Conservation (phyloP, 1,140 invertebrate species). For the Drosophila varians region DNA sequence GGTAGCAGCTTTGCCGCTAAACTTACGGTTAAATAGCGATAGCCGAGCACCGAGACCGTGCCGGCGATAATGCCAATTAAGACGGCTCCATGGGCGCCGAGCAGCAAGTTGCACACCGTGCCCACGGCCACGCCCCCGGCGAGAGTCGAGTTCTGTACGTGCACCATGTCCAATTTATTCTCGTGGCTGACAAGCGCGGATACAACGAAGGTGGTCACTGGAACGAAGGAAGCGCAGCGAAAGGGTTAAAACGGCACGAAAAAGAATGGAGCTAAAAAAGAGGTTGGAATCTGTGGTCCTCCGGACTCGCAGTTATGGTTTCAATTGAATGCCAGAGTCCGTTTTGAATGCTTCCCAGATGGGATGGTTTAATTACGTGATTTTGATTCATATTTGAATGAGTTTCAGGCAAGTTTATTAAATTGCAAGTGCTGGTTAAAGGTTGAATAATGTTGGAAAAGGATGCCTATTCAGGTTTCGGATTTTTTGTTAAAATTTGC, state of each 20-base stretch:
- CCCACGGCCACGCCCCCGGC: slow-evolving; percentile 89
- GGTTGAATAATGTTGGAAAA: too few species aligned
- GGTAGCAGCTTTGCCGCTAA: slow-evolving; percentile 27
- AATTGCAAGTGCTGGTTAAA: too few species aligned
- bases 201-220: slow-evolving; percentile 92
- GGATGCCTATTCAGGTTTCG: too few species aligned
- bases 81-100: slow-evolving; percentile 94
- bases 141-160: slow-evolving; percentile 95
- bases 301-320: slow-evolving; percentile 13
- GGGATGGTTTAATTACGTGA: slow-evolving; percentile 36
- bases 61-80: slow-evolving; percentile 92
- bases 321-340: slow-evolving; percentile 17
- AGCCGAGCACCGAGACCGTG: slow-evolving; percentile 93
- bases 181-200: slow-evolving; percentile 91
- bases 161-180: slow-evolving; percentile 95
- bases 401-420: slow-evolving; percentile 30
- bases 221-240: slow-evolving; percentile 57
- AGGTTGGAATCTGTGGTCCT: slow-evolving; percentile 5
- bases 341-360: slow-evolving; percentile 14
- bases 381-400: slow-evolving; percentile 40
- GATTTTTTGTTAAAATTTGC: too few species aligned
- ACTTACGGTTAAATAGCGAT: slow-evolving; percentile 92
- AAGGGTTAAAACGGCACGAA: slow-evolving; percentile 3
- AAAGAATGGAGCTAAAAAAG: slow-evolving; percentile 1
- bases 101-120: slow-evolving; percentile 90